Evolutionary conservation across 2,113 vertebrate genomes (phyloP), one percentile per base, ranked within the genome.

Genomic region (Corythaeola cristata): DNA sequence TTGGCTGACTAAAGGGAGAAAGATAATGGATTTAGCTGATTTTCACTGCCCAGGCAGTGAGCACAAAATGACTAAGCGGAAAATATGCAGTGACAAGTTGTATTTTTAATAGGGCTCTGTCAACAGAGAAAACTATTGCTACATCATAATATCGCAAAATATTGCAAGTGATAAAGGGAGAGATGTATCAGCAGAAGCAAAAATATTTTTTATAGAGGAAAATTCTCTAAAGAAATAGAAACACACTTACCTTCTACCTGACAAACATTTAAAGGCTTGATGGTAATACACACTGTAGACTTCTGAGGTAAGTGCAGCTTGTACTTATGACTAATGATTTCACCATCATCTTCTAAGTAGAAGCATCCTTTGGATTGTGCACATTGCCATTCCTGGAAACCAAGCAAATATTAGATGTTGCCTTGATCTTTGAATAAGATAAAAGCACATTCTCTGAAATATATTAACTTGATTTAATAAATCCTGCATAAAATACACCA

Each of bases 261-360:
- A 97, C 93, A 96, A 68, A 99, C 69, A 28, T 77, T 97, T 33
- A 98, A 89, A 23, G 99, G 99, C 37, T 97, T 98, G 95, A 99
- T 98, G 93, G 98, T 99, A 19, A 99, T 16, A 89, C 98, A 98
- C 17, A 99, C 94, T 27, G 78, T 90, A 89, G 98, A 98, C 17
- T 97, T 98, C 24, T 99, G 98, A 41, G 98, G 71, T 66, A 99
- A 62, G 27, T 99, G 97, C 94, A 99, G 92, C 72, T 96, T 98
- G 96, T 99, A 99, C 89, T 99, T 99, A 93, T 99, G 98, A 77
- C 98, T 98, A 86, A 98, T 60, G 50, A 99, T 98, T 67, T 97
- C 98, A 37, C 98, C 98, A 67, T 98, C 97, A 3, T 99, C 98
- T 90, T 99, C 99, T 78, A 99, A 83, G 96, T 98, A 99, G 97